Conservation (phyloP, 2,888 invertebrate species). For the Limenitis camilla region DNA sequence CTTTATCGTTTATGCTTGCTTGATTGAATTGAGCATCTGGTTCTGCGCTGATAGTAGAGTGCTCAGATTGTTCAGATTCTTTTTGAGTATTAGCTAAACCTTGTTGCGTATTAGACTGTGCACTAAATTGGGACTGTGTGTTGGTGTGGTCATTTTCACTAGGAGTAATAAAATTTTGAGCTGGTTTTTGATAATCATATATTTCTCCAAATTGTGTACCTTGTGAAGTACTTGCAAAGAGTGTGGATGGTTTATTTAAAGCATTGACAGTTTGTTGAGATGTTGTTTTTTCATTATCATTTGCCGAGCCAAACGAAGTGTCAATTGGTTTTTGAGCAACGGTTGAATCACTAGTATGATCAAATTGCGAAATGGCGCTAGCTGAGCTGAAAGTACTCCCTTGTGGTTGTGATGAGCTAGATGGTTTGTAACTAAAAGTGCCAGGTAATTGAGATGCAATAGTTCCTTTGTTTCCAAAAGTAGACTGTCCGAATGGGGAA, state of each 20-base stretch:
- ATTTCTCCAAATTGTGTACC: constrained; percentile 19
- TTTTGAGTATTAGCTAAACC: background rate
- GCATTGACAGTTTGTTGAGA: background rate
- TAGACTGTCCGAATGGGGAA: background rate
- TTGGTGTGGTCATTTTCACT: background rate
- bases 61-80: background rate
- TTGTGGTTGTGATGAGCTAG: background rate
- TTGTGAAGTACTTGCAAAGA: background rate
- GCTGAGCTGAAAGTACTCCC: background rate
- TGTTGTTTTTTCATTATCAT: background rate
- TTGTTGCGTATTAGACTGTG: background rate
- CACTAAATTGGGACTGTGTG: background rate
- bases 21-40: no score
- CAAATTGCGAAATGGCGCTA: background rate
- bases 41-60: background rate
- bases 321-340: background rate
- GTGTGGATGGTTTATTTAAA: background rate
- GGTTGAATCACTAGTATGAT: background rate
- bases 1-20: no score
- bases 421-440: no score
- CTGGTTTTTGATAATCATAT: constrained; percentile 10
- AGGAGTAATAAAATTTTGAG: background rate
- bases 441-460: background rate
- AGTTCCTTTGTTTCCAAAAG: background rate
- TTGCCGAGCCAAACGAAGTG: background rate